Percentiles rank a stretch among this genome's conserved stretches.
Evolutionary conservation across 2,797 vertebrate species (phyloP).

Genomic region (Esox masquinongy): DNA sequence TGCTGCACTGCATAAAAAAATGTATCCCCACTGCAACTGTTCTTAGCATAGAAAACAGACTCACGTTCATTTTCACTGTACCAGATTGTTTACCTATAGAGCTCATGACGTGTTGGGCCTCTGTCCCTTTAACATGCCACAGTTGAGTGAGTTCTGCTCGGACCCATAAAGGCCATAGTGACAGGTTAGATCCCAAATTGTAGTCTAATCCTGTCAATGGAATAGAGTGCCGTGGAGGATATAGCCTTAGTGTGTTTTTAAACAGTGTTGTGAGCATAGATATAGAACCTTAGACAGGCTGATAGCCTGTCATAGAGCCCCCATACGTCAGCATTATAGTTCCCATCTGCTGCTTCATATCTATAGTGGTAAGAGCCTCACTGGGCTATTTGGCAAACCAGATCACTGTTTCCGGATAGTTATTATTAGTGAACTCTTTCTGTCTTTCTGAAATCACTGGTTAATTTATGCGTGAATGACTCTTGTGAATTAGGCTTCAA

Average conservation of each 20-base stretch:
- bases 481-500: constrained; percentile 41
- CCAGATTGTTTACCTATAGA: constrained; percentile 52
- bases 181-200: not conserved
- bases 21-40: constrained; percentile 37
- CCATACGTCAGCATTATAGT: no score
- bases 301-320: no score
- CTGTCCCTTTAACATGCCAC: constrained; percentile 28
- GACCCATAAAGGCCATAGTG: not conserved
- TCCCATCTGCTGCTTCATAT: no score
- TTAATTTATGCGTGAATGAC: constrained; percentile 44
- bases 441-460: constrained; percentile 43
- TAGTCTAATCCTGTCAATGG: not conserved
- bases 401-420: constrained; percentile 42
- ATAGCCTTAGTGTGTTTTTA: constrained; percentile 40
- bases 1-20: constrained; percentile 46
- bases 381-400: constrained; percentile 30
- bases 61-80: constrained; percentile 45
- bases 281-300: no score
- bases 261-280: constrained; percentile 25
- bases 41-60: constrained; percentile 47
- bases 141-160: constrained; percentile 27
- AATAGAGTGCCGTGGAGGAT: constrained; percentile 3
- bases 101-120: constrained; percentile 30
- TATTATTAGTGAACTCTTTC: constrained; percentile 36
- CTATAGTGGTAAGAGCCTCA: constrained; percentile 19